Conservation (phyloP, 2,113 vertebrate species). For the Passerina amoena region DNA sequence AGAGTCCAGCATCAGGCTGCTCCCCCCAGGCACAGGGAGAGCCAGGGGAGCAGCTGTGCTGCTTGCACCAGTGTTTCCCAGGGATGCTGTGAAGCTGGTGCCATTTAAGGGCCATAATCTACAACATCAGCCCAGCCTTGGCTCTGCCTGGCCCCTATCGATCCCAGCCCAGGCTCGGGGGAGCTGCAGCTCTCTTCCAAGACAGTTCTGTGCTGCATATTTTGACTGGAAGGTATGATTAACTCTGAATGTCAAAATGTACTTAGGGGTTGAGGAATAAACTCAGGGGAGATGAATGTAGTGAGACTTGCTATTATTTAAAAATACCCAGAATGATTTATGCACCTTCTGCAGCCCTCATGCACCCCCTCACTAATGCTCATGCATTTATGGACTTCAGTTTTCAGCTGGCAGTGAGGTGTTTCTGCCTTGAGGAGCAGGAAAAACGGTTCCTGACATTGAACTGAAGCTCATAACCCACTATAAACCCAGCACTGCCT, state of each 20-base stretch:
- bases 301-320: slow-evolving; percentile 28
- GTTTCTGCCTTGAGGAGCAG: neutral
- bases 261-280: slow-evolving; percentile 30
- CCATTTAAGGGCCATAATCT: neutral
- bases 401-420: neutral
- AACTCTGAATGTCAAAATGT: slow-evolving; percentile 49
- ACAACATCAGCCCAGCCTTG: neutral
- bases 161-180: neutral
- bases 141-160: neutral
- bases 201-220: rapidly evolving
- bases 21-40: neutral
- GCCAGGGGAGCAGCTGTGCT: neutral
- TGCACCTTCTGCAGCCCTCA: neutral
- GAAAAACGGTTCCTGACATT: neutral
- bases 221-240: slow-evolving; percentile 31
- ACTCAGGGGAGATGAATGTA: slow-evolving; percentile 27
- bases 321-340: slow-evolving; percentile 44
- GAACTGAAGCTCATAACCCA: neutral
- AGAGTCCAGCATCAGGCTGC: neutral
- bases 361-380: neutral
- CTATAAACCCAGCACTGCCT: neutral
- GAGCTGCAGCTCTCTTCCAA: neutral
- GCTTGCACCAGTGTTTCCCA: rapidly evolving
- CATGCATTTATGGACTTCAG: slow-evolving; percentile 8
- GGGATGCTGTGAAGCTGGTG: neutral